Conservation (phyloP, 2,888 invertebrate species). For the Ceraclea dissimilis region DNA sequence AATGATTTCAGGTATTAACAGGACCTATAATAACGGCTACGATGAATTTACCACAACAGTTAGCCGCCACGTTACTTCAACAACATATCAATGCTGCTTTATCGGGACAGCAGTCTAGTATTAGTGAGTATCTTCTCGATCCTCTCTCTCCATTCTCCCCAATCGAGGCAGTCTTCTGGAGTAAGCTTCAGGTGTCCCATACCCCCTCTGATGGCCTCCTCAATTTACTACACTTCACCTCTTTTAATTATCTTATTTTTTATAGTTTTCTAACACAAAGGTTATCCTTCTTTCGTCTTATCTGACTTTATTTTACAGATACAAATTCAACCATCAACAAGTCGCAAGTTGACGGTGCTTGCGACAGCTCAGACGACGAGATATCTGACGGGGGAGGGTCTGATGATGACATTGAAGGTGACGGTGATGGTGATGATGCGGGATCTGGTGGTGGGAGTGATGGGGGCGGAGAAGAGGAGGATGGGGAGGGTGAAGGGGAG, state of each 20-base stretch:
- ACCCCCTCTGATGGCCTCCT: too few species aligned
- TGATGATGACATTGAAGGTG: constrained; percentile 71
- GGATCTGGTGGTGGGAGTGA: constrained; percentile 64
- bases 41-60: constrained; percentile 73
- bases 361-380: constrained; percentile 69
- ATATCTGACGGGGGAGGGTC: constrained; percentile 68
- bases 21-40: constrained; percentile 86
- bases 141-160: too few species aligned
- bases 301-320: constrained; percentile 1
- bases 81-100: constrained; percentile 81
- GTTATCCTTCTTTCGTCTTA: too few species aligned
- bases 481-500: constrained; percentile 58
- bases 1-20: constrained; percentile 62
- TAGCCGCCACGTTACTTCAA: constrained; percentile 78
- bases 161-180: too few species aligned
- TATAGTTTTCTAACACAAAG: too few species aligned
- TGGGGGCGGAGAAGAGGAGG: constrained; percentile 51
- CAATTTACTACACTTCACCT: too few species aligned
- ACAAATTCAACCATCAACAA: constrained; percentile 13
- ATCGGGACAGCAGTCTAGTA: constrained; percentile 38
- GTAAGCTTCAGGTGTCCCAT: too few species aligned
- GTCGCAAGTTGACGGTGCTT: constrained; percentile 51
- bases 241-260: background rate
- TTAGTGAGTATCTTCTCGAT: constrained; percentile 17
- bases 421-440: constrained; percentile 52